phyloP scores from a whole-genome alignment of 2,888 invertebrate genomes.

The Horisme vitalbata region DNA sequence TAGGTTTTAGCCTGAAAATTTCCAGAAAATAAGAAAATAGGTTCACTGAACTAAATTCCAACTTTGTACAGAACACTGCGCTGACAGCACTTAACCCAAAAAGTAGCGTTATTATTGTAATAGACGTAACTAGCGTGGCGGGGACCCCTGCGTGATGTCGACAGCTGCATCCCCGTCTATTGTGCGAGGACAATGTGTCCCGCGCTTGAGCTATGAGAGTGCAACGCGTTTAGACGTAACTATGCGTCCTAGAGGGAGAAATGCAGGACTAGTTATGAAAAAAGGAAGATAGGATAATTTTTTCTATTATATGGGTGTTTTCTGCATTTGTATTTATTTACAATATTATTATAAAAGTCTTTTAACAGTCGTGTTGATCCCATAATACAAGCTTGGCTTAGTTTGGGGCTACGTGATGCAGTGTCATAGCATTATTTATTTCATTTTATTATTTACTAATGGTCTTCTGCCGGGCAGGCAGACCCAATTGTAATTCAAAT shows the following conservation, averaged over 20 bases:
- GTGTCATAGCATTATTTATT: too few relatives aligned
- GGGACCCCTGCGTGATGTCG: conserved; percentile 31
- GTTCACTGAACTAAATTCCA: not conserved
- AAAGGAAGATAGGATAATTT: too few relatives aligned
- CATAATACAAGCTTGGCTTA: too few relatives aligned
- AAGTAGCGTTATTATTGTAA: conserved; percentile 16
- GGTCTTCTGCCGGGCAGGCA: too few relatives aligned
- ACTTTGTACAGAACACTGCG: not conserved
- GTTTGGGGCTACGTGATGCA: too few relatives aligned
- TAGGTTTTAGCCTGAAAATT: too few relatives aligned
- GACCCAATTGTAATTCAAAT: too few relatives aligned
- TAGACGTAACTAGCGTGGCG: conserved; percentile 17
- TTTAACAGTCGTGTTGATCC: too few relatives aligned
- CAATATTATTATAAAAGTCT: too few relatives aligned
- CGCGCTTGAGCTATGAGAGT: conserved; percentile 39
- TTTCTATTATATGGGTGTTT: too few relatives aligned
- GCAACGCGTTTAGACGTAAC: conserved; percentile 21
- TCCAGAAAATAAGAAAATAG: not conserved
- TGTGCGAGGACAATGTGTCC: conserved; percentile 42
- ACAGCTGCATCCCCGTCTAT: conserved; percentile 44
- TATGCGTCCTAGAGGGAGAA: not conserved
- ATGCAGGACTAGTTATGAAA: not conserved
- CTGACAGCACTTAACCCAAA: conserved; percentile 1
- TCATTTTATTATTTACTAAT: too few relatives aligned
- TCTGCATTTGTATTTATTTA: too few relatives aligned